Evolutionary conservation across 2,888 invertebrate genomes (phyloP).

Genomic region (Rhaphigaster nebulosa): DNA sequence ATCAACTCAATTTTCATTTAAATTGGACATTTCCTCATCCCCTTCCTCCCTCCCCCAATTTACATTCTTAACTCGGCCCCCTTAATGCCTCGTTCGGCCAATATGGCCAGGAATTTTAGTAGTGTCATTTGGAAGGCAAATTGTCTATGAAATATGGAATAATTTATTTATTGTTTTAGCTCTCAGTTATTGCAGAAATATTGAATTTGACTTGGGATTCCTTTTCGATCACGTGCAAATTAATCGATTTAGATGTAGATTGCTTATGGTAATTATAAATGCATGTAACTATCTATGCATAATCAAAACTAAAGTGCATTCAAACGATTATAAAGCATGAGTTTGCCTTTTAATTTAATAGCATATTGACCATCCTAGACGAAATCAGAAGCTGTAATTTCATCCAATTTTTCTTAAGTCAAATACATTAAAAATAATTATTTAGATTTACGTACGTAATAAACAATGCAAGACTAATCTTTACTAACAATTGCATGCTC

Average conservation of each 20-base stretch:
- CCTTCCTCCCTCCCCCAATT: background rate
- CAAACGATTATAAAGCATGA: too few species aligned
- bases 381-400: too few species aligned
- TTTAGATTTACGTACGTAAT: too few species aligned
- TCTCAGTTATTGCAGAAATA: background rate
- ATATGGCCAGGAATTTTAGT: slow-evolving; percentile 5
- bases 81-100: background rate
- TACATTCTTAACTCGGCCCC: slow-evolving; percentile 22
- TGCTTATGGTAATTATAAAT: too few species aligned
- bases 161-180: slow-evolving; percentile 1
- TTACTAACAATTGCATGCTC: too few species aligned
- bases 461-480: too few species aligned
- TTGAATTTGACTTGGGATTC: background rate
- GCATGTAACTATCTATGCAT: too few species aligned
- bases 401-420: too few species aligned
- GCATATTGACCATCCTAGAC: too few species aligned
- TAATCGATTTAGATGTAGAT: background rate
- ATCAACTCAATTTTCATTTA: slow-evolving; percentile 44
- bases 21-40: background rate
- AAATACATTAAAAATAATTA: too few species aligned
- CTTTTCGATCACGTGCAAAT: background rate
- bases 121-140: slow-evolving; percentile 27
- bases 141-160: slow-evolving; percentile 19
- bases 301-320: too few species aligned
- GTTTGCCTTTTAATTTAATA: too few species aligned